Evolutionary conservation across 1,140 invertebrate species (phyloP), one percentile per base, ranked within the genome.

Genomic region (Thaumetopoea pityocampa): DNA sequence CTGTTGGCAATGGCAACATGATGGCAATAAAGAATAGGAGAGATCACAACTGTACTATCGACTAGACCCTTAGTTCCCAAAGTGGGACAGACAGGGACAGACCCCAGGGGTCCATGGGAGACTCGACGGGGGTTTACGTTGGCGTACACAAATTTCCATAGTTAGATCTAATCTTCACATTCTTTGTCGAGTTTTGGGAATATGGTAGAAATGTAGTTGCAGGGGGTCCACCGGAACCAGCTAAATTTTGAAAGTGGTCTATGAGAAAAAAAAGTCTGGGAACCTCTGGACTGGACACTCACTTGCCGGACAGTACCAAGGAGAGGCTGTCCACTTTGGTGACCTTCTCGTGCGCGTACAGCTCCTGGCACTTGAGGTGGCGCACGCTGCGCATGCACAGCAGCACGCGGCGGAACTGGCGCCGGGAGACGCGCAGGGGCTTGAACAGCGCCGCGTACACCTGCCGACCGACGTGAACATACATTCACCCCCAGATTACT

Each of bases 241-340:
- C n/a, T n/a, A n/a, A n/a, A n/a, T n/a, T n/a, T n/a, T n/a, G n/a
- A n/a, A n/a, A n/a, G n/a, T n/a, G n/a, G n/a, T n/a, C n/a, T n/a
- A n/a, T n/a, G n/a, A n/a, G n/a, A n/a, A n/a, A n/a, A n/a, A n/a
- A n/a, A n/a, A n/a, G n/a, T n/a, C n/a, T n/a, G n/a, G n/a, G n/a
- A n/a, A n/a, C n/a, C n/a, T n/a, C n/a, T n/a, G n/a, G n/a, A n/a
- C 4, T 8, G 14, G 12, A 45, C 52, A 90, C 91, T 91, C 80
- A 96, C 94, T 94, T 95, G 85, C 94, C 94, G 35, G 92, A 92
- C 27, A 96, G 85, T 44, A 97, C 91, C 41, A 96, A 85, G 3
- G 94, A 95, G 20, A 96, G 87, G 56, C 92, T 93, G 85, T 96
- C 93, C 7, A 96, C 94, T 83, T 93, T 92, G 36, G 94, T 96